phyloP scores from a whole-genome alignment of 2,888 invertebrate species.

The Embidobia sp. region DNA sequence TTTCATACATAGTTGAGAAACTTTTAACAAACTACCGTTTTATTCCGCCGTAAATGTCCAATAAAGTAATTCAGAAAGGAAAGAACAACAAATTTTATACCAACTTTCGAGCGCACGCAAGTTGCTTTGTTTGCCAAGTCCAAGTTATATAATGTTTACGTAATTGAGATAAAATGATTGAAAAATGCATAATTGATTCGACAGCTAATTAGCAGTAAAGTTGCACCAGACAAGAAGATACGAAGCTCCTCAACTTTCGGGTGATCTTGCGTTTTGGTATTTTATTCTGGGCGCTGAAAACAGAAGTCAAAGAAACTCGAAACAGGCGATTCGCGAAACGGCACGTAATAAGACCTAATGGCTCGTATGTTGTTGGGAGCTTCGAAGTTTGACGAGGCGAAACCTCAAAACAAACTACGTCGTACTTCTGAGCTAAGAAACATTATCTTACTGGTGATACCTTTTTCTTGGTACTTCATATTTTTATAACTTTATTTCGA shows the following conservation, averaged over 20 bases:
- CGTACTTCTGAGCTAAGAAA: constrained; percentile 6
- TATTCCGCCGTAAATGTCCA: no score
- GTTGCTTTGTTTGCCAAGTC: constrained; percentile 2
- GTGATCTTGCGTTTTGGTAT: constrained; percentile 21
- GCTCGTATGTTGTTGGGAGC: constrained; percentile 41
- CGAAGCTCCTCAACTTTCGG: background rate
- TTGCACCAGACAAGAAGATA: constrained; percentile 2
- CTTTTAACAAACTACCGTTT: no score
- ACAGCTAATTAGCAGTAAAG: constrained; percentile 17
- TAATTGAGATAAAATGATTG: constrained; percentile 11
- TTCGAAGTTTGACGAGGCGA: constrained; percentile 52
- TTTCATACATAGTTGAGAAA: no score
- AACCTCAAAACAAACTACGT: constrained; percentile 46
- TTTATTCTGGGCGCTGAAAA: constrained; percentile 26
- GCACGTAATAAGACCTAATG: constrained; percentile 56
- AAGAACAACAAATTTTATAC: background rate
- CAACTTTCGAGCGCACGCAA: background rate
- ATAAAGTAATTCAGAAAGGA: no score
- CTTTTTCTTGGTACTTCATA: constrained; percentile 11
- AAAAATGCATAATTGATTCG: constrained; percentile 19
- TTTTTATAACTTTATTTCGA: constrained; percentile 11
- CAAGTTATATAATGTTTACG: background rate
- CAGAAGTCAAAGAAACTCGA: constrained; percentile 36
- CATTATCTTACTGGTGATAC: constrained; percentile 20
- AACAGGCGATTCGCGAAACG: constrained; percentile 46